Percentiles rank a stretch among this genome's conserved stretches.
phyloP scores from a whole-genome alignment of 2,888 invertebrate species.

The Aelia acuminata region DNA sequence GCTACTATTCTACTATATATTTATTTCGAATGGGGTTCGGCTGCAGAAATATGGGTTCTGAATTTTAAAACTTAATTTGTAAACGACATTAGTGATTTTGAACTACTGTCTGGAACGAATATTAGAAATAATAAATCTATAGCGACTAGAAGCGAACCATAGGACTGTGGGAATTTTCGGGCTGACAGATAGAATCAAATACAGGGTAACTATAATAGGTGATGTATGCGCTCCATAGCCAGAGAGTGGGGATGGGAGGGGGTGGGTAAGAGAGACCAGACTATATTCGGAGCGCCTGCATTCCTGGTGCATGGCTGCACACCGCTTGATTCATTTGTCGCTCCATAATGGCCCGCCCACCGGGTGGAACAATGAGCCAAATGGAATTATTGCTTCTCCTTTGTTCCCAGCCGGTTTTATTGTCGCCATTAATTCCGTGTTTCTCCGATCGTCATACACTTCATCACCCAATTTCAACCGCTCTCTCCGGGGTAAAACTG shows the following conservation, averaged over 20 bases:
- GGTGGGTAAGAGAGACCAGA: too few relatives aligned
- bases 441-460: slow-evolving; percentile 26
- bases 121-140: slow-evolving; percentile 3
- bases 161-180: background rate
- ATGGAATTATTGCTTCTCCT: slow-evolving; percentile 50
- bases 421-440: slow-evolving; percentile 34
- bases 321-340: slow-evolving; percentile 18
- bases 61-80: too few relatives aligned
- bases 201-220: slow-evolving; percentile 1
- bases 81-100: too few relatives aligned
- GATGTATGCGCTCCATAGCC: background rate
- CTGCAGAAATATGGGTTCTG: too few relatives aligned
- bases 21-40: too few relatives aligned
- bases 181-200: background rate
- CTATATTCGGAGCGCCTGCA: background rate
- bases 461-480: slow-evolving; percentile 24
- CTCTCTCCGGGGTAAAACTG: background rate
- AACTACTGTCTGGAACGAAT: too few relatives aligned
- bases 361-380: slow-evolving; percentile 43
- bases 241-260: too few relatives aligned
- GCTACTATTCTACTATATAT: too few relatives aligned
- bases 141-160: background rate
- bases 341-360: background rate
- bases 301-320: slow-evolving; percentile 39
- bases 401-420: slow-evolving; percentile 36